Percentiles rank a stretch among this genome's conserved stretches.
Evolutionary conservation across 2,113 vertebrate genomes (phyloP).

Genomic region (Platysteira castanea): DNA sequence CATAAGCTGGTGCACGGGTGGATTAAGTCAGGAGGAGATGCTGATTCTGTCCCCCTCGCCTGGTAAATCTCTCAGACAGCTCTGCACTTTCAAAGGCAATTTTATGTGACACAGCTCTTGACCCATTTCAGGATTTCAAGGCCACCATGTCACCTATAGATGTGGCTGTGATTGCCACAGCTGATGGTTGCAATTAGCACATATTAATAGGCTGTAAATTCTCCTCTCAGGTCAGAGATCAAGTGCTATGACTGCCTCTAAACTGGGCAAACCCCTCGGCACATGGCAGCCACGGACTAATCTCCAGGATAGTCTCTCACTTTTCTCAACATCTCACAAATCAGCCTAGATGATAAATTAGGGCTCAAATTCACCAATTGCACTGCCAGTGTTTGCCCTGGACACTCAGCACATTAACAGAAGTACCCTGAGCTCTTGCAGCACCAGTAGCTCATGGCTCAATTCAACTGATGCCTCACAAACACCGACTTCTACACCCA

Average conservation of each 20-base stretch:
- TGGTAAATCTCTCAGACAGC: background rate
- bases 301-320: background rate
- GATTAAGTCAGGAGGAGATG: background rate
- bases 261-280: fast-evolving
- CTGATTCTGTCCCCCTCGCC: background rate
- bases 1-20: background rate
- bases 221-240: background rate
- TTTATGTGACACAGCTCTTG: background rate
- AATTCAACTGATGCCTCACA: fast-evolving
- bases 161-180: background rate
- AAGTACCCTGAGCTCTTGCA: background rate
- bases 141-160: background rate
- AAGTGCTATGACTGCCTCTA: background rate
- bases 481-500: background rate
- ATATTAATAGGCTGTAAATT: background rate
- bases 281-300: fast-evolving
- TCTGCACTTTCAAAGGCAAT: background rate
- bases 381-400: background rate
- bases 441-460: fast-evolving
- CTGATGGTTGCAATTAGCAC: background rate
- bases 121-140: background rate
- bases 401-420: background rate
- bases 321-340: background rate
- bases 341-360: background rate
- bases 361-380: background rate